These are phyloP conservation scores for Vespertilio murinus DNA, from an alignment of 2,797 vertebrate genomes.

Conservation along the genomic window DNA sequence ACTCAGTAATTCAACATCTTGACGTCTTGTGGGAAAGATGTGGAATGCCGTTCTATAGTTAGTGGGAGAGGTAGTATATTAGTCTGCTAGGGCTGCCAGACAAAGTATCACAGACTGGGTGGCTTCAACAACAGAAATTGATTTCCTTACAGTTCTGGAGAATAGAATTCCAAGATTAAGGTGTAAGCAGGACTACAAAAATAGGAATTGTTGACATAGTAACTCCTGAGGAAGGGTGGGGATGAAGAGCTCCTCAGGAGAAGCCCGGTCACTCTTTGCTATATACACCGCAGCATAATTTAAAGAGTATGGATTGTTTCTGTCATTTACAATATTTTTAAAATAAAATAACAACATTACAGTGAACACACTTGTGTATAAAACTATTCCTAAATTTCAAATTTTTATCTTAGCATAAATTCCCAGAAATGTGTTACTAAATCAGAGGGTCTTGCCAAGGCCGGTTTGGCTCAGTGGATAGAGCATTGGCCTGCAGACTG, in stretches of 20 bases:
- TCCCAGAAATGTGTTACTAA: constrained; percentile 51
- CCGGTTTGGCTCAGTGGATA: too few species aligned
- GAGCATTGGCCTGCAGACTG: too few species aligned
- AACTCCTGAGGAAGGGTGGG: background rate
- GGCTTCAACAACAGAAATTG: background rate
- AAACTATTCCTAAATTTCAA: constrained; percentile 49
- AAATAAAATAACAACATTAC: constrained; percentile 39
- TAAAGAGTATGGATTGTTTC: background rate
- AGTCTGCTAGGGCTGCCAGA: background rate
- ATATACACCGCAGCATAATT: background rate
- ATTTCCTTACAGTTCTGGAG: background rate
- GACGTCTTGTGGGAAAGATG: background rate
- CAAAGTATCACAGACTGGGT: background rate
- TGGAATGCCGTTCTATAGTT: background rate
- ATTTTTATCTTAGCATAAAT: constrained; percentile 36
- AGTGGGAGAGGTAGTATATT: background rate
- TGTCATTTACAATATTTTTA: constrained; percentile 33
- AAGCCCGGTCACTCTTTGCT: background rate
- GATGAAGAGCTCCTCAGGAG: background rate
- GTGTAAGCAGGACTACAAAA: background rate
- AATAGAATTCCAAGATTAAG: background rate
- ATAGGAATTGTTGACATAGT: background rate
- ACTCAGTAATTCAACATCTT: background rate
- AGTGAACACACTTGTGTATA: background rate
- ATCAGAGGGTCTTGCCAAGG: constrained; percentile 31